Conservation (phyloP, 2,113 vertebrate species). For the Poicephalus gulielmi region DNA sequence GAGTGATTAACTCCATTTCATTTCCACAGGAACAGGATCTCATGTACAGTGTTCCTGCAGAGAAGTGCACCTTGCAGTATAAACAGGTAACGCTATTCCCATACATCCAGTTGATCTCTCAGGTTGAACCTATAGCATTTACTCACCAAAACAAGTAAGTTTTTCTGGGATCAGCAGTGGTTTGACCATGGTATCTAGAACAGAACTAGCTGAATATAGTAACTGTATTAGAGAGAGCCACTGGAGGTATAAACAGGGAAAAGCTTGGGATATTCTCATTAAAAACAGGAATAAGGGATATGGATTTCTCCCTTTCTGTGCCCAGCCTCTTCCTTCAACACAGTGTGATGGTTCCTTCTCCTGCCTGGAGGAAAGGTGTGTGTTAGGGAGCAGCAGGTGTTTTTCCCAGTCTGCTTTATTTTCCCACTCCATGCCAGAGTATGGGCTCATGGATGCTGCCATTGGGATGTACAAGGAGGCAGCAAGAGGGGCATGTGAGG, state of each 20-base stretch:
- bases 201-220: background rate
- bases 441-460: fast-evolving
- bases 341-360: background rate
- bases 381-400: background rate
- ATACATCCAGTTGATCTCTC: background rate
- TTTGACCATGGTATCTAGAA: background rate
- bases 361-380: background rate
- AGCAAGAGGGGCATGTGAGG: background rate
- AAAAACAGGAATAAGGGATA: background rate
- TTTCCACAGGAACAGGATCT: background rate
- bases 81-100: no score
- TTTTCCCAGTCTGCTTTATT: background rate
- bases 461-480: fast-evolving
- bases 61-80: background rate
- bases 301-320: fast-evolving
- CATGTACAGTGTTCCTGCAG: background rate
- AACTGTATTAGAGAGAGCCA: background rate
- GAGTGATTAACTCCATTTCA: background rate
- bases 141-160: background rate
- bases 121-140: background rate
- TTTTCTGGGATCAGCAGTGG: background rate
- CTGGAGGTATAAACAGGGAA: background rate
- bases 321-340: background rate
- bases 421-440: background rate
- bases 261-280: background rate